Evolutionary conservation across 1,140 invertebrate genomes (phyloP).

Genomic region (honey bee (Apis mellifera)): Amel_HAv3.1 CM009940.2:512001-512500

Average conservation of each 20-base stretch:
- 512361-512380: background rate
- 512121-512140: background rate
- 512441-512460: background rate
- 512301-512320: background rate
- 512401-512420: background rate
- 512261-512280: background rate
- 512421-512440: background rate
- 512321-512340: background rate
- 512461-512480: no score
- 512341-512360: no score
- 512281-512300: background rate
- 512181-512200: constrained; percentile 20
- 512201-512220: background rate
- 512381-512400: background rate
- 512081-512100: background rate
- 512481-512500: background rate
- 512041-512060: background rate
- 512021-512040: background rate
- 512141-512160: constrained; percentile 35
- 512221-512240: background rate
- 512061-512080: background rate
- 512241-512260: background rate
- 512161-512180: constrained; percentile 35
- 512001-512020: background rate
- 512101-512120: constrained; percentile 3